Conservation (phyloP, 2,797 vertebrate genomes). For the Platyrinchus mystaceus region DNA sequence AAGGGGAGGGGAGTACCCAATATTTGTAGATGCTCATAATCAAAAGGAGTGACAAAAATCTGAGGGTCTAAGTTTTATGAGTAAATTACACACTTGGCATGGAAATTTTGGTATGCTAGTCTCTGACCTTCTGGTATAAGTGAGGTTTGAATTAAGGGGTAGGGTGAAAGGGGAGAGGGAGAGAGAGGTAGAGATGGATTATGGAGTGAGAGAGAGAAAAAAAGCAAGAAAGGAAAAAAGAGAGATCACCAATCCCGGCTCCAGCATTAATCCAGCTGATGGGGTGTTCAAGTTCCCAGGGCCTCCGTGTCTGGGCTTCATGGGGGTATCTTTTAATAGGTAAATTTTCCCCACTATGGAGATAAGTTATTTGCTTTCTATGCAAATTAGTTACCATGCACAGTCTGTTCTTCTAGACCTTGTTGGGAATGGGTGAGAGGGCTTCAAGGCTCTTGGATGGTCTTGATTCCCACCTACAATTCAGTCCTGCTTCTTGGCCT, state of each 20-base stretch:
- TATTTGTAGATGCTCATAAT: background rate
- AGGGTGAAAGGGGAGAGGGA: background rate
- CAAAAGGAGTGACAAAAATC: background rate
- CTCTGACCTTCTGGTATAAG: background rate
- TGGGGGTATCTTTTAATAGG: background rate
- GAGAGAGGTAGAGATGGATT: background rate
- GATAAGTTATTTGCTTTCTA: background rate
- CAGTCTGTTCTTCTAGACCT: background rate
- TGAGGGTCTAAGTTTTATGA: background rate
- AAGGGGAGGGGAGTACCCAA: background rate
- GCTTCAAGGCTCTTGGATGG: background rate
- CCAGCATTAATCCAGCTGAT: background rate
- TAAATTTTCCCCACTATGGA: background rate
- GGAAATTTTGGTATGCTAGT: background rate
- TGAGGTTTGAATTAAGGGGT: background rate
- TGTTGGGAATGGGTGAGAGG: background rate
- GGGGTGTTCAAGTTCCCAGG: background rate
- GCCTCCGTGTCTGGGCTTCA: too few relatives aligned
- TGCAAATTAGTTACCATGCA: background rate
- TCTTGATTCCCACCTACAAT: background rate
- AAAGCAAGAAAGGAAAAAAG: background rate
- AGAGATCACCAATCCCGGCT: background rate
- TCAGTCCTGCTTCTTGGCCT: background rate
- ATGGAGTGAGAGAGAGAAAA: background rate
- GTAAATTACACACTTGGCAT: background rate